Percentiles rank a stretch among this genome's conserved stretches.
phyloP scores from a whole-genome alignment of 2,113 vertebrate genomes.

The Pungitius pungitius region DNA sequence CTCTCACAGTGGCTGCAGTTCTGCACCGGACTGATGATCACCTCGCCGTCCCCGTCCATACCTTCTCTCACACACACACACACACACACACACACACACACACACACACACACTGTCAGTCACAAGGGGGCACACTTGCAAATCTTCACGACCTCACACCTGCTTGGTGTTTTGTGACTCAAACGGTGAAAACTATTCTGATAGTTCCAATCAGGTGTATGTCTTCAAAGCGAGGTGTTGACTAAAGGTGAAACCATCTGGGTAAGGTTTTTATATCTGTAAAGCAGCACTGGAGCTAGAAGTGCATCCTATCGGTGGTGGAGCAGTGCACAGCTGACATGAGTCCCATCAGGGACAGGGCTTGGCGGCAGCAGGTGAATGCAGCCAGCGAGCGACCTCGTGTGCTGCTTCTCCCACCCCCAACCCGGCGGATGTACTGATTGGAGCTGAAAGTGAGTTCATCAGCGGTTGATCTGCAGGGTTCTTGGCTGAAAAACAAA shows the following conservation, averaged over 20 bases:
- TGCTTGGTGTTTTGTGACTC: no score
- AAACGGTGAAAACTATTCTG: no score
- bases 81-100: slow-evolving; percentile 7
- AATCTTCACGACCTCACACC: no score
- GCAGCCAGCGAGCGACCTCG: neutral
- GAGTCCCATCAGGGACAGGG: neutral
- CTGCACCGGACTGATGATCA: slow-evolving; percentile 90
- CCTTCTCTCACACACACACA: slow-evolving; percentile 71
- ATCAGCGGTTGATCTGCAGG: slow-evolving; percentile 19
- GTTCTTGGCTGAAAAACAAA: slow-evolving; percentile 11
- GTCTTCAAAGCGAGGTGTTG: no score
- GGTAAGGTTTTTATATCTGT: no score
- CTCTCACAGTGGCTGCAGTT: slow-evolving; percentile 98
- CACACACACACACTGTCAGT: neutral
- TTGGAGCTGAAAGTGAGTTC: neutral
- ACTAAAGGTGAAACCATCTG: no score
- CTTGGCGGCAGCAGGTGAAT: neutral
- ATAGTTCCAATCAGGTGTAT: no score
- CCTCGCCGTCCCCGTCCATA: slow-evolving; percentile 94
- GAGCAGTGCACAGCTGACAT: neutral
- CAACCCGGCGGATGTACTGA: slow-evolving; percentile 12
- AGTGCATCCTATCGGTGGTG: no score
- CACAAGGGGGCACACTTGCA: no score
- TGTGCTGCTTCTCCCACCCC: neutral
- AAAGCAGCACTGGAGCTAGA: neutral